Conservation (phyloP, 2,113 vertebrate species). For the Thunnus maccoyii region DNA sequence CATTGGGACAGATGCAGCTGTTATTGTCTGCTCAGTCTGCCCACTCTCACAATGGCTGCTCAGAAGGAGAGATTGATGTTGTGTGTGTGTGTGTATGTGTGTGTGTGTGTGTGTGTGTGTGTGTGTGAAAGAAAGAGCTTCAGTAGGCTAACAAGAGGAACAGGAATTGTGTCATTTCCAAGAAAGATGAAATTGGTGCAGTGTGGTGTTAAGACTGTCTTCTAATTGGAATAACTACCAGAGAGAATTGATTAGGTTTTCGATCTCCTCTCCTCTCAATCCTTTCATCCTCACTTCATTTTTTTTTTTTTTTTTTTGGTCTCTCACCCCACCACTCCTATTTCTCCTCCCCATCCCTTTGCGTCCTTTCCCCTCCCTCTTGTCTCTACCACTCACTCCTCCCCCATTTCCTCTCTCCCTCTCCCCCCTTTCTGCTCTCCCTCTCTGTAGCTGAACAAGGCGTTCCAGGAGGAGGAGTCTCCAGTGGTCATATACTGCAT, state of each 20-base stretch:
- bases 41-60: slow-evolving; percentile 51
- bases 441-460: slow-evolving; percentile 93
- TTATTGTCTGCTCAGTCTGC: slow-evolving; percentile 51
- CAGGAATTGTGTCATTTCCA: slow-evolving; percentile 42
- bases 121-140: slow-evolving; percentile 9
- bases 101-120: slow-evolving; percentile 13
- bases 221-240: slow-evolving; percentile 70
- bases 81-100: not conserved
- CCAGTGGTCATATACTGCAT: slow-evolving; percentile 97
- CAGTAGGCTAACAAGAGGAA: slow-evolving; percentile 34
- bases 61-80: slow-evolving; percentile 6
- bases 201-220: slow-evolving; percentile 47
- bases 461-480: slow-evolving; percentile 98
- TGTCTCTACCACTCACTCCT: slow-evolving; percentile 60
- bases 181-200: slow-evolving; percentile 56
- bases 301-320: slow-evolving; percentile 24
- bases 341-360: slow-evolving; percentile 24
- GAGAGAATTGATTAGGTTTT: slow-evolving; percentile 74
- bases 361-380: slow-evolving; percentile 50
- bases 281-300: slow-evolving; percentile 68
- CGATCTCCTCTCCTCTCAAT: slow-evolving; percentile 64
- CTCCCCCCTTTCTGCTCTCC: slow-evolving; percentile 17
- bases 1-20: slow-evolving; percentile 73
- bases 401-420: slow-evolving; percentile 44
- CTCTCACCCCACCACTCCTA: not conserved